Base-by-base conservation (phyloP, 2,888 invertebrate genomes). In the Lochmaea crataegi region DNA sequence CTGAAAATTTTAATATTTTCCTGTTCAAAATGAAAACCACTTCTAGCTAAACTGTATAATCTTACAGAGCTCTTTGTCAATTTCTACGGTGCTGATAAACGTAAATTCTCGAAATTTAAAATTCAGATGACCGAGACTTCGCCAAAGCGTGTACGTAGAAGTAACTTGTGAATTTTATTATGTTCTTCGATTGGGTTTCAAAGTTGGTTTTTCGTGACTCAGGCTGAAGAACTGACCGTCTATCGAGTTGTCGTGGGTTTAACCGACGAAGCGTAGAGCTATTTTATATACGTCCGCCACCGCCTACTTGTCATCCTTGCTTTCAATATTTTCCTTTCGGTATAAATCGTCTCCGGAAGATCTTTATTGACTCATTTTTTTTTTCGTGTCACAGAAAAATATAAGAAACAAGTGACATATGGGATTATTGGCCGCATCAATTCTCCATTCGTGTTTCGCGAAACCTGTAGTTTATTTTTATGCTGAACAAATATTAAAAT, bases 181-280 rank as follows among this genome's bases (percentile, higher is more conserved):
- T 66, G 56, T 66, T 66, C 66, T 18, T 66, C 57, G 57, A 66
- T 38, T 70, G 70, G 63, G 65, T 66, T 73, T 73, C 66, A 63
- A 48, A 73, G 63, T 70, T 65, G 65, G 42, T 66, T 57, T 61
- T 66, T 65, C 66, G 68, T 69, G 69, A 70, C 68, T 65, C 48
- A 5, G 26, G 38, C 38, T 48, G 57, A 70, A 67, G 58, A 70
- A 73, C 18, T 67, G 70, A 63, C 66, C 66, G 51, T 60, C 60
- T 60, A 32, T 32, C 26, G n/a, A 57, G 45, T 58, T 42, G 67
- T 58, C 58, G 67, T 67, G 67, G 67, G 67, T 67, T 67, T 42
- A 58, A 18, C 58, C 67, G 41, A 58, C 45, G 67, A 67, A 58
- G 57, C 67, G 45, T 67, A 57, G 58, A 67, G 67, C 22, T 45